Evolutionary conservation across 2,888 invertebrate genomes (phyloP).

Genomic region (Pollenia angustigena): DNA sequence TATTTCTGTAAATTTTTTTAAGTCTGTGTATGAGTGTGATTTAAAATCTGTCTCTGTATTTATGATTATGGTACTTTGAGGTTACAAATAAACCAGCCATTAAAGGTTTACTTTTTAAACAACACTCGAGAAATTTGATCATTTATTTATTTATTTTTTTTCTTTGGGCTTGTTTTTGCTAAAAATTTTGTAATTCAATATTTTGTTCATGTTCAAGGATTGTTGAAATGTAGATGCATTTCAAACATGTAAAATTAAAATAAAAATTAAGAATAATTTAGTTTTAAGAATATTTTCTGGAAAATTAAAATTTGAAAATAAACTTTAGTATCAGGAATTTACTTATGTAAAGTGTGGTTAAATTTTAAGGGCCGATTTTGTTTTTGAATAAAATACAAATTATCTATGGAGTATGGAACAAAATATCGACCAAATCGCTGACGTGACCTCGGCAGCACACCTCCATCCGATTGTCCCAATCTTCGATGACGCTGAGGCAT

Average conservation of each 20-base stretch:
- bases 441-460: no score
- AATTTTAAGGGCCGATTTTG: no score
- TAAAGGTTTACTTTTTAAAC: slow-evolving; percentile 62
- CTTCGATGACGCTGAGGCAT: no score
- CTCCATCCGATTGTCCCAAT: no score
- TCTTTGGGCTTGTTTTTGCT: background rate
- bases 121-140: slow-evolving; percentile 68
- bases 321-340: no score
- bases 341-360: no score
- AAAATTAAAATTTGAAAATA: no score
- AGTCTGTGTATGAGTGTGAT: slow-evolving; percentile 3
- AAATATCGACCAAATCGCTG: no score
- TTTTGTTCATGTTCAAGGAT: slow-evolving; percentile 63
- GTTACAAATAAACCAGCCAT: slow-evolving; percentile 65
- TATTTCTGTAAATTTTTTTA: slow-evolving; percentile 13
- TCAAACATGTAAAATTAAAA: background rate
- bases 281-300: no score
- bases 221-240: slow-evolving; percentile 37
- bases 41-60: background rate
- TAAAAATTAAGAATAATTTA: background rate
- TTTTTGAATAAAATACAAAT: no score
- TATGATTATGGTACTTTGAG: slow-evolving; percentile 60
- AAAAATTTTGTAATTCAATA: slow-evolving; percentile 50
- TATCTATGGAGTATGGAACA: no score
- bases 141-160: slow-evolving; percentile 43